Evolutionary conservation across 2,113 vertebrate species (phyloP).

Genomic region (Columba janthina): DNA sequence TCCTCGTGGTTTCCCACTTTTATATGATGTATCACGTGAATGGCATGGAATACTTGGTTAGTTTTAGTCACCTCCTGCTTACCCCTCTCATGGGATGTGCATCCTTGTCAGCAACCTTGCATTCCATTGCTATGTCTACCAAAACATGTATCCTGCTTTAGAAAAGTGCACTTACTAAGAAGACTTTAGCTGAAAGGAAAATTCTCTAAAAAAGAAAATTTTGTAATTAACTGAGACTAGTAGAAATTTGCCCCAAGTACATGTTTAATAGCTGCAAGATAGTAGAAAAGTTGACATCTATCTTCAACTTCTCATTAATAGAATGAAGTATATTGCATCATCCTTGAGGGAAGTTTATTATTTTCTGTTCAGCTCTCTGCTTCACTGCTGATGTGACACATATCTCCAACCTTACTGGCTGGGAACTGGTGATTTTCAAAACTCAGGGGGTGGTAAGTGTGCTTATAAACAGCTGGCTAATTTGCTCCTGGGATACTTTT

Average conservation of each 20-base stretch:
- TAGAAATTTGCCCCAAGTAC: not conserved
- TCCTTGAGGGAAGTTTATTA: not conserved
- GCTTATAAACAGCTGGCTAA: not conserved
- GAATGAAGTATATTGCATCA: not conserved
- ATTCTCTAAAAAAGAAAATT: not conserved
- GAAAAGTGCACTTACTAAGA: no score
- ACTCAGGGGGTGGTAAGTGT: not conserved
- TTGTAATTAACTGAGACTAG: not conserved
- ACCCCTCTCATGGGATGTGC: no score
- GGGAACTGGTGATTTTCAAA: not conserved
- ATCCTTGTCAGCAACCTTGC: no score
- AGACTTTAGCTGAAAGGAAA: no score
- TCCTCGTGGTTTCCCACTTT: no score
- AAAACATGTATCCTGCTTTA: no score
- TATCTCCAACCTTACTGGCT: not conserved
- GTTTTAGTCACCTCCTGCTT: no score
- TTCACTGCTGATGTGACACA: not conserved
- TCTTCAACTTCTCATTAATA: not conserved
- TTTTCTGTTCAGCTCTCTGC: constrained; percentile 4
- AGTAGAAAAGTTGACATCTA: not conserved
- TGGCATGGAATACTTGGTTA: no score
- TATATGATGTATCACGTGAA: no score
- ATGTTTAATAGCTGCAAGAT: not conserved
- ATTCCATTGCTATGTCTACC: no score
- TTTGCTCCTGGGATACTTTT: not conserved